A percentile compares a stretch with the other conserved stretches of the same genome.
Evolutionary conservation across 2,113 vertebrate genomes (phyloP).

Genomic region (Nothobranchius furzeri): DNA sequence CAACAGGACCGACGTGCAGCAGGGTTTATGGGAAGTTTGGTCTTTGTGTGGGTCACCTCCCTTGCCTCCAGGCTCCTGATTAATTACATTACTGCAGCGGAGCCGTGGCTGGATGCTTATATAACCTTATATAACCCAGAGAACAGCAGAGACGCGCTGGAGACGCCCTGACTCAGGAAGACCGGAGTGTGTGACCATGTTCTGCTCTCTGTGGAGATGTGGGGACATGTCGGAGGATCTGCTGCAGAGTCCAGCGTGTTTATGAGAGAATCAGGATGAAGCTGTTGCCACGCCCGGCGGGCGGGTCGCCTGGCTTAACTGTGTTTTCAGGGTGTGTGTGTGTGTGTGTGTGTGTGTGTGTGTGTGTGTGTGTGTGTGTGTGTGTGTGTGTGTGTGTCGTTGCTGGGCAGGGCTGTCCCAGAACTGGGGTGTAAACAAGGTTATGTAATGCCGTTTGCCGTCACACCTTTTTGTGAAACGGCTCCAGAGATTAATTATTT

Average conservation of each 20-base stretch:
- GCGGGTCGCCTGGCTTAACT: conserved; percentile 50
- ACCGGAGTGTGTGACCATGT: conserved; percentile 4
- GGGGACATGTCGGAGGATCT: conserved; percentile 3
- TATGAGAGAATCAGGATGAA: conserved; percentile 35
- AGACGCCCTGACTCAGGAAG: conserved; percentile 33
- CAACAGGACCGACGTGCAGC: conserved; percentile 31
- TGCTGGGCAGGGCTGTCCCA: conserved; percentile 74
- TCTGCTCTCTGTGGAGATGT: too few species aligned
- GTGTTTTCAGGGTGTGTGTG: conserved; percentile 45
- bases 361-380: conserved; percentile 28
- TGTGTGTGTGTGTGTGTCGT: conserved; percentile 34
- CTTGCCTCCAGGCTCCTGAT: conserved; percentile 51
- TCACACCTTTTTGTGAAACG: conserved; percentile 70
- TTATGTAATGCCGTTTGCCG: conserved; percentile 69
- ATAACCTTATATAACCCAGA: conserved; percentile 55
- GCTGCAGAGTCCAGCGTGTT: conserved; percentile 19
- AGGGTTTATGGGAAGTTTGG: conserved; percentile 50
- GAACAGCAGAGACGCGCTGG: conserved; percentile 23
- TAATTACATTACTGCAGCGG: conserved; percentile 67
- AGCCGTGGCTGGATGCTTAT: conserved; percentile 62
- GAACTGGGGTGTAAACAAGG: conserved; percentile 73
- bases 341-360: conserved; percentile 26
- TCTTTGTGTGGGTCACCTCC: conserved; percentile 44
- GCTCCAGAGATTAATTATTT: conserved; percentile 1
- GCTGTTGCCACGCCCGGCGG: conserved; percentile 58